phyloP scores from a whole-genome alignment of 1,140 invertebrate species.

The Eumaeus atala region DNA sequence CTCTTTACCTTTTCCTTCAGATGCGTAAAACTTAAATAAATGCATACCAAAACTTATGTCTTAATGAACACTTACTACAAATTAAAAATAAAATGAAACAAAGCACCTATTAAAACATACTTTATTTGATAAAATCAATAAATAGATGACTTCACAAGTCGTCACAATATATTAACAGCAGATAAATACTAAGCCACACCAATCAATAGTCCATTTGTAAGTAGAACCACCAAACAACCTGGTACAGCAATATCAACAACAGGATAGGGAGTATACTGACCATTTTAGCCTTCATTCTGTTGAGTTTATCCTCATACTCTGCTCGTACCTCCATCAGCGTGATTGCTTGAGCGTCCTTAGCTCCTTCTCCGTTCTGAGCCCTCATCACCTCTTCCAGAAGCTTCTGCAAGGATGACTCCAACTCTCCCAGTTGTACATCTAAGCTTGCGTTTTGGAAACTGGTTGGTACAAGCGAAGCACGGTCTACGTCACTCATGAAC shows the following conservation, averaged over 20 bases:
- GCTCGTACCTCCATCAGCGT: constrained; percentile 74
- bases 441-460: constrained; percentile 48
- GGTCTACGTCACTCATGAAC: constrained; percentile 42
- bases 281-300: constrained; percentile 81
- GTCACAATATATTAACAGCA: constrained; percentile 23
- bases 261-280: constrained; percentile 74
- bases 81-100: constrained; percentile 51
- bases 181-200: constrained; percentile 35
- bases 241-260: constrained; percentile 62
- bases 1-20: constrained; percentile 31
- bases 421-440: constrained; percentile 52
- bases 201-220: constrained; percentile 56
- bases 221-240: constrained; percentile 66
- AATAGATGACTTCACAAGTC: constrained; percentile 51
- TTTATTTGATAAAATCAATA: constrained; percentile 46
- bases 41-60: constrained; percentile 35
- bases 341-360: constrained; percentile 31
- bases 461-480: constrained; percentile 34
- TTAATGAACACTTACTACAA: constrained; percentile 46
- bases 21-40: constrained; percentile 18
- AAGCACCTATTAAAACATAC: constrained; percentile 47
- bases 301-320: constrained; percentile 80
- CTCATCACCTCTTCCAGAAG: constrained; percentile 48
- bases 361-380: constrained; percentile 47
- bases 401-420: constrained; percentile 54